These are phyloP conservation scores for Cheilosia scutellata DNA, from an alignment of 2,888 invertebrate genomes.

Conservation along the genomic window DNA sequence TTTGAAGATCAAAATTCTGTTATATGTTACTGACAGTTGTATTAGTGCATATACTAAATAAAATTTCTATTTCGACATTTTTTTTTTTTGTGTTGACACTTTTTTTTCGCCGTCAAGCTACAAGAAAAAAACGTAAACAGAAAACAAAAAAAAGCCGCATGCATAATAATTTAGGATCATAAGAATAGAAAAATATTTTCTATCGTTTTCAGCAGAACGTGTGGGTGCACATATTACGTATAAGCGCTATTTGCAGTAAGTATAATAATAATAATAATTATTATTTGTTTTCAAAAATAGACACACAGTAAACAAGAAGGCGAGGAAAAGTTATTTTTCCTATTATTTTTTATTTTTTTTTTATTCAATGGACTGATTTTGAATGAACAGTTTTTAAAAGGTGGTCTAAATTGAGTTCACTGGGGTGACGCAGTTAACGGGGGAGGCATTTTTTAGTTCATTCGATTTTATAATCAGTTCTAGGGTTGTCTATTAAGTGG, in stretches of 20 bases:
- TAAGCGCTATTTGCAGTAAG: conserved; percentile 31
- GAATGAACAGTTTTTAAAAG: neutral
- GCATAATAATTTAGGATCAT: conserved; percentile 16
- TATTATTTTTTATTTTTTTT: neutral
- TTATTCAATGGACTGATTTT: neutral
- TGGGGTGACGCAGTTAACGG: neutral
- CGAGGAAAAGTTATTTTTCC: neutral
- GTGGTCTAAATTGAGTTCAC: neutral
- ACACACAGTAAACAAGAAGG: conserved; percentile 26
- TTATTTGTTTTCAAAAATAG: conserved; percentile 29
- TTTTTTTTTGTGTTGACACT: neutral
- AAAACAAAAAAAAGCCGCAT: conserved; percentile 10
- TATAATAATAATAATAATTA: conserved; percentile 29
- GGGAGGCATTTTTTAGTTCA: neutral
- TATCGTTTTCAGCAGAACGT: neutral
- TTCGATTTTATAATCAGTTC: too few species aligned
- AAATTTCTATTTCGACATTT: conserved; percentile 18
- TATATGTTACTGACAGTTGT: neutral
- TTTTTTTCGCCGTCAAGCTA: neutral
- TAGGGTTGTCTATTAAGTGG: too few species aligned
- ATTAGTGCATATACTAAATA: neutral
- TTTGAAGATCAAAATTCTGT: conserved; percentile 8
- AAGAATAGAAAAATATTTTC: conserved; percentile 2
- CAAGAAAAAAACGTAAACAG: conserved; percentile 6
- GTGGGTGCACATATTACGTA: conserved; percentile 17